Conservation (phyloP, 2,797 vertebrate genomes). For the Ambastaia sidthimunki region DNA sequence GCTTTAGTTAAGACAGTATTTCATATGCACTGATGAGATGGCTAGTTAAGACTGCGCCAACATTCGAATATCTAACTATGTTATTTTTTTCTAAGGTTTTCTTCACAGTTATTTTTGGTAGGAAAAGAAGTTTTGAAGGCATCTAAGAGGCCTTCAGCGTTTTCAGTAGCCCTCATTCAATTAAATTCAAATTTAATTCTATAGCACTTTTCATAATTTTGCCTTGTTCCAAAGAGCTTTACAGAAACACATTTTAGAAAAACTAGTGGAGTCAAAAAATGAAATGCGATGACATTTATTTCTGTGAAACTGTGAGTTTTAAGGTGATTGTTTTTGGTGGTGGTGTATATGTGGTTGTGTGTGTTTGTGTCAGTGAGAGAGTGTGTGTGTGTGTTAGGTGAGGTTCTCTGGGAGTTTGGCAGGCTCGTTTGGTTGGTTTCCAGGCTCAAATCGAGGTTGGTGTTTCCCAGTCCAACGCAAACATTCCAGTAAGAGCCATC, state of each 20-base stretch:
- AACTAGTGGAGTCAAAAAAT: too few species aligned
- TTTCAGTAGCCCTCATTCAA: not conserved
- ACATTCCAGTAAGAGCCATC: conserved; percentile 49
- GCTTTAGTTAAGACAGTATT: conserved; percentile 12
- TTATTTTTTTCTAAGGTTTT: not conserved
- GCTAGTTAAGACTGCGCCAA: not conserved
- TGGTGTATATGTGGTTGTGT: not conserved
- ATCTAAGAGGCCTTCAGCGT: not conserved
- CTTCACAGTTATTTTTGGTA: too few species aligned
- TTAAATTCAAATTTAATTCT: too few species aligned
- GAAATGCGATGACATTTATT: too few species aligned
- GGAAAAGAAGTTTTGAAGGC: not conserved
- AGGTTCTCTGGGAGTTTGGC: conserved; percentile 29
- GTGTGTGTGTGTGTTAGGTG: conserved; percentile 2
- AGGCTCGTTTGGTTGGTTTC: conserved; percentile 30
- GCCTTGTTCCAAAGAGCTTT: too few species aligned
- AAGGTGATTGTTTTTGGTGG: too few species aligned
- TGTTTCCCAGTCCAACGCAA: conserved; percentile 47
- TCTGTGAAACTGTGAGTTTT: too few species aligned
- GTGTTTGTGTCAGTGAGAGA: not conserved
- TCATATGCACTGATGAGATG: not conserved
- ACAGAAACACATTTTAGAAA: too few species aligned
- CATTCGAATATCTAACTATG: too few species aligned
- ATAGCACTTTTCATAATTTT: too few species aligned
- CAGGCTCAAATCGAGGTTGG: conserved; percentile 30